A percentile compares a stretch with the other conserved stretches of the same genome.
Conservation (phyloP, 1,140 invertebrate species). For the Drosophila leontia region DNA sequence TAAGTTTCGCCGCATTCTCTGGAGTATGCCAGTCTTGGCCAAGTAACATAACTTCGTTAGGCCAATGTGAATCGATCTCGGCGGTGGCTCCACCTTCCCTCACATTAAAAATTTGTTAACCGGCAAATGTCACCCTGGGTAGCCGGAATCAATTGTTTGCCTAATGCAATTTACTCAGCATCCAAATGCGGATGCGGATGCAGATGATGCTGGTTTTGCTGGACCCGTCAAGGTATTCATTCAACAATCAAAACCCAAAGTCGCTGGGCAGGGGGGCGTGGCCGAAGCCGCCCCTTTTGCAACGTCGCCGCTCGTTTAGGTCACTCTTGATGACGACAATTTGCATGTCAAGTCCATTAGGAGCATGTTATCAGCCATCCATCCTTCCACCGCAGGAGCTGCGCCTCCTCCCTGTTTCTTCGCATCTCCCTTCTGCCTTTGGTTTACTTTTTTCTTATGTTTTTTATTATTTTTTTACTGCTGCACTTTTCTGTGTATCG, state of each 20-base stretch:
- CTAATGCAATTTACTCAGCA: conserved; percentile 66
- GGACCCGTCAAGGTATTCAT: conserved; percentile 59
- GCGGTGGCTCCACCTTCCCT: background rate
- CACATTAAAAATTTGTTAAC: conserved; percentile 61
- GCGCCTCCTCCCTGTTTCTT: conserved; percentile 35
- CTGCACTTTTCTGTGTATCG: conserved; percentile 47
- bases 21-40: conserved; percentile 18
- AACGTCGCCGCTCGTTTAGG: conserved; percentile 56
- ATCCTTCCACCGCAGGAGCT: conserved; percentile 14
- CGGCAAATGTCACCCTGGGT: conserved; percentile 23
- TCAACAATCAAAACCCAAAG: conserved; percentile 68
- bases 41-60: conserved; percentile 57
- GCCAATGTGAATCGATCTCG: conserved; percentile 47
- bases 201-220: conserved; percentile 6
- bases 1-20: conserved; percentile 15
- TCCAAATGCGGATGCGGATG: conserved; percentile 15
- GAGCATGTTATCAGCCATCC: conserved; percentile 65
- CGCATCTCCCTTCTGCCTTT: conserved; percentile 5
- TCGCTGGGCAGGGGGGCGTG: conserved; percentile 33
- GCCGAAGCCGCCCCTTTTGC: conserved; percentile 2
- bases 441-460: background rate
- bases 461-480: conserved; percentile 1
- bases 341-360: conserved; percentile 77
- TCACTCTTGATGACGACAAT: conserved; percentile 70
- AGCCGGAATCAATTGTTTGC: conserved; percentile 64